Percentiles rank a stretch among this genome's conserved stretches.
Conservation (phyloP, 2,797 vertebrate species). For the Otus scops region DNA sequence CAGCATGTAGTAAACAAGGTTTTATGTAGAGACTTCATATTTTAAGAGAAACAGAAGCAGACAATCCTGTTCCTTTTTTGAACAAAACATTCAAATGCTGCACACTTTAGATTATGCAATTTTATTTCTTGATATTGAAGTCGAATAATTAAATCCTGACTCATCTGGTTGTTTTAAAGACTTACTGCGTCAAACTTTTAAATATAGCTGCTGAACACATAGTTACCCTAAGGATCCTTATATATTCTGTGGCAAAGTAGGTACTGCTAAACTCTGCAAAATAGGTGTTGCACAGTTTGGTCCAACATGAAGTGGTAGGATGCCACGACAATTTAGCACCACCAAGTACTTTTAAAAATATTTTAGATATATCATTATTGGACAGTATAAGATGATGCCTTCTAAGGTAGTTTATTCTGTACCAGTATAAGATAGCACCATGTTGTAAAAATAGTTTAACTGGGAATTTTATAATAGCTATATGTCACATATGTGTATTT, state of each 20-base stretch:
- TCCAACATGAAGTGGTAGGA: not conserved
- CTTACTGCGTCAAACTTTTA: not conserved
- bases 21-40: not conserved
- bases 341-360: not conserved
- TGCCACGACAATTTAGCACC: not conserved
- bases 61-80: not conserved
- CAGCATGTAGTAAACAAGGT: not conserved
- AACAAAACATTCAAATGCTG: not conserved
- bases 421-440: not conserved
- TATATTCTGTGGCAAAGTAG: not conserved
- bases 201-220: not conserved
- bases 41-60: not conserved
- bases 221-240: not conserved
- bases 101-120: not conserved
- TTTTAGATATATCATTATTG: not conserved
- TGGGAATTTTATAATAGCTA: not conserved
- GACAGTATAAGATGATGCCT: not conserved
- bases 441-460: not conserved
- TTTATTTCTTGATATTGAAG: not conserved
- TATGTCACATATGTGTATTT: not conserved
- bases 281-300: not conserved
- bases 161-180: not conserved
- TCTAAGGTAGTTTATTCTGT: not conserved
- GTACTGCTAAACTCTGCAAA: not conserved
- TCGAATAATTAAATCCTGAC: not conserved